These are phyloP conservation scores for Schizothorax lantsangensis DNA, from an alignment of 2,797 vertebrate species.

Conservation along the genomic window DNA sequence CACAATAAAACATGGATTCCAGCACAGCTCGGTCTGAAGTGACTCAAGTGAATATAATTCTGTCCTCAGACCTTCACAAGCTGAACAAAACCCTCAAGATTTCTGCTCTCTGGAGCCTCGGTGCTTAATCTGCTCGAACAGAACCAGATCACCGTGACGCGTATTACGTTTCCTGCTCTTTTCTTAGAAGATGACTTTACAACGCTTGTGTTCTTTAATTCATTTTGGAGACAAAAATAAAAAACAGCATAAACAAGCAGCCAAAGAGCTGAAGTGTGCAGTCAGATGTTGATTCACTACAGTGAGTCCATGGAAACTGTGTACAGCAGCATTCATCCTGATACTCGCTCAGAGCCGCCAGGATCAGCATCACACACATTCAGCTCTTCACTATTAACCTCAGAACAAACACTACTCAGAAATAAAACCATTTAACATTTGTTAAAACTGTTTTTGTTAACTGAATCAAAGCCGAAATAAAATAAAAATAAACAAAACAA, in stretches of 20 bases:
- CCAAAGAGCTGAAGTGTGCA: conserved; percentile 49
- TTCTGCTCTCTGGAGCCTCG: conserved; percentile 6
- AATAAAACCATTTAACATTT: not conserved
- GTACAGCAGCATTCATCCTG: conserved; percentile 45
- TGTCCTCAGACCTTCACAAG: not conserved
- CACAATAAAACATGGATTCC: conserved; percentile 29
- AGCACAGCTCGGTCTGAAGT: conserved; percentile 19
- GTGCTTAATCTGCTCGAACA: conserved; percentile 9
- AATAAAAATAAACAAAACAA: not conserved
- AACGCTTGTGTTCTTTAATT: not conserved
- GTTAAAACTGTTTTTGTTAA: too few species aligned
- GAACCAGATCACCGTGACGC: not conserved
- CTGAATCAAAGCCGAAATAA: not conserved
- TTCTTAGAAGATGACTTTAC: conserved; percentile 4
- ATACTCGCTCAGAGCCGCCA: not conserved
- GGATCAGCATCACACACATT: not conserved
- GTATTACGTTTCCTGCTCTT: not conserved
- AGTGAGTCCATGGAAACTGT: conserved; percentile 58
- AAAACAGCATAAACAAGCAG: conserved; percentile 4
- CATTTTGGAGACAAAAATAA: not conserved
- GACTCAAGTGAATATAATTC: conserved; percentile 32
- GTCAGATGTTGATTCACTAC: conserved; percentile 54
- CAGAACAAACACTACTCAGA: conserved; percentile 21
- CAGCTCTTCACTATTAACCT: conserved; percentile 27
- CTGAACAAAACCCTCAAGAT: not conserved